These are phyloP conservation scores for Apostichopus leukothele DNA, from an alignment of 53 echinoderm and acorn worm species.

Conservation along the genomic window DNA sequence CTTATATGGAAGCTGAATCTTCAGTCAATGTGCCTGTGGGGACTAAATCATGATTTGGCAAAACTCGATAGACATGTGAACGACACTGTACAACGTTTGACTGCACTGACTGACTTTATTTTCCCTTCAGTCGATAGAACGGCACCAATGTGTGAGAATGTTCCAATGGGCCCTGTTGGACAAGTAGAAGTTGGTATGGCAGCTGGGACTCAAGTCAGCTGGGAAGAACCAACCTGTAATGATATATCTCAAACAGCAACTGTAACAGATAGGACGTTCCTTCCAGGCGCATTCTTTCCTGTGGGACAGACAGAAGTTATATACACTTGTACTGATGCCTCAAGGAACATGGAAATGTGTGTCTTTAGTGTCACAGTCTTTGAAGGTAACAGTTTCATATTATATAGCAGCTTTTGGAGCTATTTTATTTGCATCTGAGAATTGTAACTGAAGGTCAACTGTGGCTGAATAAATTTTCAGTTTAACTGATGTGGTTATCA, in stretches of 20 bases:
- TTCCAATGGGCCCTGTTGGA: not conserved
- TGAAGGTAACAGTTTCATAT: not conserved
- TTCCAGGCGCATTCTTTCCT: conserved; percentile 41
- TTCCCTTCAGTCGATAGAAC: conserved; percentile 47
- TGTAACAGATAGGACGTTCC: not conserved
- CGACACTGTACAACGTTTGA: too few relatives aligned
- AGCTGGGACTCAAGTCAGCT: conserved; percentile 33
- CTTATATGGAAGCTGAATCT: too few relatives aligned
- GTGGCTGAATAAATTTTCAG: too few relatives aligned
- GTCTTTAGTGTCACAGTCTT: conserved; percentile 58
- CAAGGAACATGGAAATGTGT: conserved; percentile 59
- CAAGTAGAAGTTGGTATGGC: not conserved
- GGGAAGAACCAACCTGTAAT: conserved; percentile 40
- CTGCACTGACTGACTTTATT: not conserved
- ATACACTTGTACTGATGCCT: conserved; percentile 58
- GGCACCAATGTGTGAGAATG: conserved; percentile 47
- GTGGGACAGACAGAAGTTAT: conserved; percentile 38
- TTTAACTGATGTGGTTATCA: too few relatives aligned
- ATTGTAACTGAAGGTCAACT: too few relatives aligned
- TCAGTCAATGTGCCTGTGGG: too few relatives aligned
- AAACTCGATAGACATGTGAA: not conserved
- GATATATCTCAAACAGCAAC: conserved; percentile 45
- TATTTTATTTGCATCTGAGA: too few relatives aligned
- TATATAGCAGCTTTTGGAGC: too few relatives aligned
- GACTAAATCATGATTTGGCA: too few relatives aligned